Conservation (phyloP, 2,797 vertebrate species). For the Acropternis orthonyx region DNA sequence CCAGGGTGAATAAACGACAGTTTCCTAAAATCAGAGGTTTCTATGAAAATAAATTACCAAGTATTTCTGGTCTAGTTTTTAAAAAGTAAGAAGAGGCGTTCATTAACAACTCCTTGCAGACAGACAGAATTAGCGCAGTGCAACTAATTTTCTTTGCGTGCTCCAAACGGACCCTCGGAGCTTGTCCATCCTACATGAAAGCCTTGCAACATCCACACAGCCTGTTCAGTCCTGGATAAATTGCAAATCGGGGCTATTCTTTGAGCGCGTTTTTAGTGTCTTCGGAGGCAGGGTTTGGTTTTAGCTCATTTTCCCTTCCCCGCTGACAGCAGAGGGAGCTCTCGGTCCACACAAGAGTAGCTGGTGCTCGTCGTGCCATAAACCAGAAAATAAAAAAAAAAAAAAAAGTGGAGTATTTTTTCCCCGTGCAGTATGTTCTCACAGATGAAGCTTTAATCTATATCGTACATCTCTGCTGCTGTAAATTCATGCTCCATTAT, state of each 20-base stretch:
- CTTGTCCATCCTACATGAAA: not conserved
- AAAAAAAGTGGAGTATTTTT: not conserved
- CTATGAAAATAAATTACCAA: not conserved
- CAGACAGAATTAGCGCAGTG: too few relatives aligned
- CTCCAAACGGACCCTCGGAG: not conserved
- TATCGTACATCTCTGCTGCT: constrained; percentile 57
- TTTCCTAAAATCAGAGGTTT: not conserved
- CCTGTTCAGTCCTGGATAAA: not conserved
- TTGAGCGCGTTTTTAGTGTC: fast-evolving
- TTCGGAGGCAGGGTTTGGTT: not conserved
- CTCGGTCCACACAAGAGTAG: constrained; percentile 9
- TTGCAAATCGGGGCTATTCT: not conserved
- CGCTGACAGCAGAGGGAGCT: constrained; percentile 70
- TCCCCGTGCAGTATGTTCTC: constrained; percentile 16
- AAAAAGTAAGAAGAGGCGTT: not conserved
- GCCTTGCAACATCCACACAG: too few relatives aligned
- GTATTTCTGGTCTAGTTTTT: not conserved
- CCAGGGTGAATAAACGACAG: not conserved
- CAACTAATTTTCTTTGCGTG: not conserved
- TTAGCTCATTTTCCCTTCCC: not conserved
- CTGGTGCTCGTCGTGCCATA: not conserved
- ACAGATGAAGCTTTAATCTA: constrained; percentile 67
- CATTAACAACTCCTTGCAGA: not conserved
- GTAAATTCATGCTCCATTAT: constrained; percentile 70
- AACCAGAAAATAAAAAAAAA: not conserved